These are phyloP conservation scores for Xylocopa sonorina DNA, from an alignment of 1,140 invertebrate genomes.

Conservation along the genomic window DNA sequence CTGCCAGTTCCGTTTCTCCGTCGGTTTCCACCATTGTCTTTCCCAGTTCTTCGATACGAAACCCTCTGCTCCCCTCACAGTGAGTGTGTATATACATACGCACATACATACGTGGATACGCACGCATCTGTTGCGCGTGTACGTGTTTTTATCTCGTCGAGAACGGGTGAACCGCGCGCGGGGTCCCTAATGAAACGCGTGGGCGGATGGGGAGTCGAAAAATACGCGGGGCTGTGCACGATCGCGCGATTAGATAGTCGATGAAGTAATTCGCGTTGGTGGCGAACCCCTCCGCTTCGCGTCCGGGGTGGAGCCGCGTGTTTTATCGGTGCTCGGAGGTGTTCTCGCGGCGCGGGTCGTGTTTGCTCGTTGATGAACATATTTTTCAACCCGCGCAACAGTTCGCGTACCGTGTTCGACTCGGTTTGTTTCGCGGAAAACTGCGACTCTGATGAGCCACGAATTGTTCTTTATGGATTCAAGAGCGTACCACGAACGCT, in stretches of 20 bases:
- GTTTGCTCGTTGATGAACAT: background rate
- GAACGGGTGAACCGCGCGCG: background rate
- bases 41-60: background rate
- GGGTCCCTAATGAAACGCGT: slow-evolving; percentile 9
- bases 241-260: slow-evolving; percentile 21
- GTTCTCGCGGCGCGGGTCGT: background rate
- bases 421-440: background rate
- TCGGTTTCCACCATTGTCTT: background rate
- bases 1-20: background rate
- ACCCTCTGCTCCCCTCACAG: background rate
- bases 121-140: no score
- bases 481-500: no score
- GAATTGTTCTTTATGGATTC: no score
- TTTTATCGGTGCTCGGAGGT: background rate
- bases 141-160: background rate
- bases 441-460: no score
- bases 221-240: background rate
- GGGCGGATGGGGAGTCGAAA: background rate
- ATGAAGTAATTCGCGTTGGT: slow-evolving; percentile 6
- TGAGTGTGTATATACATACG: no score
- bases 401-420: no score
- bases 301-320: background rate
- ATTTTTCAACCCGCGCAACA: background rate
- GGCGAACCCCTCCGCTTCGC: background rate
- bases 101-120: background rate